Percentiles rank a stretch among this genome's conserved stretches.
phyloP scores from a whole-genome alignment of 2,113 vertebrate species.

The Carlito syrichta region DNA sequence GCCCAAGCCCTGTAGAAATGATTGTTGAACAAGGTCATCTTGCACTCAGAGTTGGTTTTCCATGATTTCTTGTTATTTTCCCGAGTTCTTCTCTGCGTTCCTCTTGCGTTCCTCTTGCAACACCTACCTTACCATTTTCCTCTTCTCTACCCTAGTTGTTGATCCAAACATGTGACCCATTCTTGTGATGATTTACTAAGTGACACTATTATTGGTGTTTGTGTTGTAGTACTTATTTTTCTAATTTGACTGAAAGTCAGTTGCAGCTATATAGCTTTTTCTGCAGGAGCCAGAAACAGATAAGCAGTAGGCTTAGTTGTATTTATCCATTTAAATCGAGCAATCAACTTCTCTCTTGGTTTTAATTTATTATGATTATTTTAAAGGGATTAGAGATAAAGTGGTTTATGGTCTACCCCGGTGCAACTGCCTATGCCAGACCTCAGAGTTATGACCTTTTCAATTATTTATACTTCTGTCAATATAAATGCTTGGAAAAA shows the following conservation, averaged over 20 bases:
- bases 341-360: neutral
- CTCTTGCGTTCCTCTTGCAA: constrained; percentile 37
- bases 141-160: neutral
- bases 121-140: constrained; percentile 22
- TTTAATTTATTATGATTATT: constrained; percentile 34
- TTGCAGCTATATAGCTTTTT: constrained; percentile 72
- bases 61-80: constrained; percentile 27
- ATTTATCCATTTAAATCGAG: constrained; percentile 57
- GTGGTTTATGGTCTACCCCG: neutral
- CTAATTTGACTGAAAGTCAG: constrained; percentile 78
- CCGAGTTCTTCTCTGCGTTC: neutral
- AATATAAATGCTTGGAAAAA: constrained; percentile 11
- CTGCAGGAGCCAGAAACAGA: constrained; percentile 60
- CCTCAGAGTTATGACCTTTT: constrained; percentile 33
- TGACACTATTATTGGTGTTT: constrained; percentile 74
- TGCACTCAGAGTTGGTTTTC: constrained; percentile 29
- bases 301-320: constrained; percentile 60
- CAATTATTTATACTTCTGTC: constrained; percentile 45
- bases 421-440: constrained; percentile 15
- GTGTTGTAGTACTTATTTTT: constrained; percentile 71
- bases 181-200: constrained; percentile 72
- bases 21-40: neutral
- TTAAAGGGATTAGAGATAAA: constrained; percentile 42
- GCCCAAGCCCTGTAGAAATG: neutral
- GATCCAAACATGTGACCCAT: constrained; percentile 24